Percentiles rank a stretch among this genome's conserved stretches.
These are phyloP conservation scores for Tetranychus cinnabarinus DNA, from an alignment of 1,140 invertebrate species.

Conservation along the genomic window DNA sequence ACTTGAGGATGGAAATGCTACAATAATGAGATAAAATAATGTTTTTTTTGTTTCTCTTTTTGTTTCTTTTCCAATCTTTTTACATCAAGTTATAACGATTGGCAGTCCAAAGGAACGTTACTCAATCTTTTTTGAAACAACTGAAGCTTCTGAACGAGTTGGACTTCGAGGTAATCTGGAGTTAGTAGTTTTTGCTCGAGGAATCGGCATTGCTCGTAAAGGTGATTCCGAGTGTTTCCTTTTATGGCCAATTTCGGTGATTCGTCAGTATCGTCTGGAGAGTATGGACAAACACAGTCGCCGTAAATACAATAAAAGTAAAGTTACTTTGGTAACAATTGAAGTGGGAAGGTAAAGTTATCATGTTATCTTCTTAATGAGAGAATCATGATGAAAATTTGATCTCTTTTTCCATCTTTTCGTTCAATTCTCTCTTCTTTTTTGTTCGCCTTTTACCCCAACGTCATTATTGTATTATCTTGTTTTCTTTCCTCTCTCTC, in stretches of 20 bases:
- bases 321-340: not conserved
- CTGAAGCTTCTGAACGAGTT: constrained; percentile 10
- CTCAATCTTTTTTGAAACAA: constrained; percentile 10
- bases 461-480: too few species aligned
- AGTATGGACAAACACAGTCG: constrained; percentile 1
- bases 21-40: too few species aligned
- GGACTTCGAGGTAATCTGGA: constrained; percentile 9
- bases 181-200: constrained; percentile 11
- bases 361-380: not conserved
- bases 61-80: too few species aligned
- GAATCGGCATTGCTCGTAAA: constrained; percentile 8
- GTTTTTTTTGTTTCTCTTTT: too few species aligned
- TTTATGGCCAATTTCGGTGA: constrained; percentile 13
- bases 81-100: not conserved
- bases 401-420: not conserved
- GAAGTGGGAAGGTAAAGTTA: not conserved
- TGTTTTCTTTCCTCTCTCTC: too few species aligned
- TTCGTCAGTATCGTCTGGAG: constrained; percentile 13
- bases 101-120: constrained; percentile 8
- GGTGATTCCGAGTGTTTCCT: constrained; percentile 10
- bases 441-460: too few species aligned
- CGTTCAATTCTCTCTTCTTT: too few species aligned
- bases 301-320: not conserved
- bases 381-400: not conserved
- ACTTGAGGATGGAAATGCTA: too few species aligned